Base-by-base conservation (phyloP, 2,113 vertebrate genomes). In the Collichthys lucidus region DNA sequence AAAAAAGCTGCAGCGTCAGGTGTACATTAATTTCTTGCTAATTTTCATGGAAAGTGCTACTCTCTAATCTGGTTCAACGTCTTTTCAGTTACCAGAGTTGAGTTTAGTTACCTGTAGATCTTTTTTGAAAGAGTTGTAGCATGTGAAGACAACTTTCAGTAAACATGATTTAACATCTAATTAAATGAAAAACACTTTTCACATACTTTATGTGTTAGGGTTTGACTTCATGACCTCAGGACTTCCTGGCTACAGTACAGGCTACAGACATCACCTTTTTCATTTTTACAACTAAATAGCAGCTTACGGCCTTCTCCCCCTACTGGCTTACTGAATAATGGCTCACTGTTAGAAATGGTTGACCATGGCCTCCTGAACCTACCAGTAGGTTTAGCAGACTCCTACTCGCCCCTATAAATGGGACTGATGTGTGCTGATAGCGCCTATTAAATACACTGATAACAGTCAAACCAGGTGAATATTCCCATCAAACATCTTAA, bases 401-500 rank as follows among this genome's bases (percentile, higher is more conserved):
- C 35, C 35, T 35, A 35, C 35, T 35, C 8, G 35, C 35, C 7
- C 7, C 8, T 35, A 35, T 35, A 35, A 35, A 35, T 35, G 7
- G 35, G 35, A 8, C 6, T 35, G 35, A 35, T 35, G 7, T 35
- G 35, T 35, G 35, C 7, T 35, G 31, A 35, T 35, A 35, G 2
- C 35, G 35, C 35, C 35, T 8, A 8, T 35, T 35, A 40, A 40
- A 8, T 40, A 40, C 35, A 40, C 35, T 40, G 35, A 40, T 40
- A 40, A 35, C 35, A 40, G 35, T 40, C 35, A 40, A 40, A 40
- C 9, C 7, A 7, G 35, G 35, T 9, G 35, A 42, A 56, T 56
- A 63, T 62, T 67, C 29, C 67, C 44, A n/a, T 46, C 49, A 60
- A 70, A 62, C 5, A 19, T 67, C 6, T 70, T 49, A 1, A 55